Conservation (phyloP, 2,113 vertebrate genomes). For the Halichoeres trimaculatus region DNA sequence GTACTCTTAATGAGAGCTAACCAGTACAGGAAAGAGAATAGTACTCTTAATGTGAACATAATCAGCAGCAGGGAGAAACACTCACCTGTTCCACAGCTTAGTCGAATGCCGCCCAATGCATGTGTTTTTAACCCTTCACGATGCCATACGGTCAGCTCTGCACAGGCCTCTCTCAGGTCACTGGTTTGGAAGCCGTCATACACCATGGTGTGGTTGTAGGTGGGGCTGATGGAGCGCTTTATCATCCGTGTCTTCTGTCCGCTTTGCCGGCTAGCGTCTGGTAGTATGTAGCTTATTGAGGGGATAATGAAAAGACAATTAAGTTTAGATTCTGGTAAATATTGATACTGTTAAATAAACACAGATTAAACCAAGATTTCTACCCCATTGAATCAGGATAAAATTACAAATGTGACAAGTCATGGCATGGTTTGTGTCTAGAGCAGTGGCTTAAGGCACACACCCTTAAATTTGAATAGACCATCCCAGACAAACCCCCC, state of each 20-base stretch:
- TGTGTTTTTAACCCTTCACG: slow-evolving; percentile 84
- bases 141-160: slow-evolving; percentile 94
- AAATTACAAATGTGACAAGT: too few relatives aligned
- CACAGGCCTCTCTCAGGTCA: slow-evolving; percentile 92
- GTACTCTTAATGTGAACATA: not conserved
- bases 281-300: slow-evolving; percentile 89
- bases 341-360: too few relatives aligned
- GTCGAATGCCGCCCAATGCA: slow-evolving; percentile 88
- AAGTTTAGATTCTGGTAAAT: not conserved
- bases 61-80: not conserved
- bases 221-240: slow-evolving; percentile 87
- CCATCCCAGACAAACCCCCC: too few relatives aligned
- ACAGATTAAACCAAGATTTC: too few relatives aligned
- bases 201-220: slow-evolving; percentile 99
- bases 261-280: slow-evolving; percentile 89
- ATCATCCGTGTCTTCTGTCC: slow-evolving; percentile 91
- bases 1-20: not conserved
- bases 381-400: too few relatives aligned
- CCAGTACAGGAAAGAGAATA: not conserved
- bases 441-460: too few relatives aligned
- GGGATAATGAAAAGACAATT: slow-evolving; percentile 2
- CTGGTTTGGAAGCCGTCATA: slow-evolving; percentile 92
- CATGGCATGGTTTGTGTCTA: too few relatives aligned
- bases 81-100: slow-evolving; percentile 93
- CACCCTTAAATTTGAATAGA: too few relatives aligned